Conservation (phyloP, 2,888 invertebrate genomes). For the Dicranocentrus wangi region DNA sequence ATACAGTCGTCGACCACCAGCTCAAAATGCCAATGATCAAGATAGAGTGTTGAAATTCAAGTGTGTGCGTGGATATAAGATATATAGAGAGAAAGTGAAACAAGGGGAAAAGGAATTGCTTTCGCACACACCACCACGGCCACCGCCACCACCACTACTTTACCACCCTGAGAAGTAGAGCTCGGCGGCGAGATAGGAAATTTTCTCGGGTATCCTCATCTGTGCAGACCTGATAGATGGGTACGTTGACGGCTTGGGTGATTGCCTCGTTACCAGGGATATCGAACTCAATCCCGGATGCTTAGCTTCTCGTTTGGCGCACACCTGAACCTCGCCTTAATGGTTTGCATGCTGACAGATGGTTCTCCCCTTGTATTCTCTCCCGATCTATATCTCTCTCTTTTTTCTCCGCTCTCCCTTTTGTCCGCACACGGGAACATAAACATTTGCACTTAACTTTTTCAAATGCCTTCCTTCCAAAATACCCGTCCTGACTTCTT, state of each 20-base stretch:
- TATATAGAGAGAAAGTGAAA: slow-evolving; percentile 21
- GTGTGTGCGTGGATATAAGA: slow-evolving; percentile 15
- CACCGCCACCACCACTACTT: slow-evolving; percentile 20
- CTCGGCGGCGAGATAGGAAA: slow-evolving; percentile 26
- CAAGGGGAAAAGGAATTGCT: slow-evolving; percentile 49
- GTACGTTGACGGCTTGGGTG: slow-evolving; percentile 73
- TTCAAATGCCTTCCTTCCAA: slow-evolving; percentile 40
- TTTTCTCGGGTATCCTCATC: slow-evolving; percentile 59
- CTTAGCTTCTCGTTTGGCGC: slow-evolving; percentile 72
- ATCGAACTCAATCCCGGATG: slow-evolving; percentile 73
- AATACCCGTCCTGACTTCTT: background rate
- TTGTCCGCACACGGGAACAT: slow-evolving; percentile 60
- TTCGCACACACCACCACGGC: slow-evolving; percentile 23
- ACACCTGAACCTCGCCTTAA: slow-evolving; percentile 73
- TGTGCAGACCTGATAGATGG: slow-evolving; percentile 73
- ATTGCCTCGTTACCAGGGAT: slow-evolving; percentile 74
- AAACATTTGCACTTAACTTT: slow-evolving; percentile 65
- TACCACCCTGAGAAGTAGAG: slow-evolving; percentile 21
- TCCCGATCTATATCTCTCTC: slow-evolving; percentile 57
- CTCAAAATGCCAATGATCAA: slow-evolving; percentile 53
- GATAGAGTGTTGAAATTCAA: slow-evolving; percentile 37
- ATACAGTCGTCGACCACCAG: no score
- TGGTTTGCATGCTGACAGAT: slow-evolving; percentile 72
- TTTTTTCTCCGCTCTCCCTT: slow-evolving; percentile 25
- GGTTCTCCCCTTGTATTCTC: slow-evolving; percentile 62